Base-by-base conservation (phyloP, 2,797 vertebrate species). In the Acanthurus tractus region DNA sequence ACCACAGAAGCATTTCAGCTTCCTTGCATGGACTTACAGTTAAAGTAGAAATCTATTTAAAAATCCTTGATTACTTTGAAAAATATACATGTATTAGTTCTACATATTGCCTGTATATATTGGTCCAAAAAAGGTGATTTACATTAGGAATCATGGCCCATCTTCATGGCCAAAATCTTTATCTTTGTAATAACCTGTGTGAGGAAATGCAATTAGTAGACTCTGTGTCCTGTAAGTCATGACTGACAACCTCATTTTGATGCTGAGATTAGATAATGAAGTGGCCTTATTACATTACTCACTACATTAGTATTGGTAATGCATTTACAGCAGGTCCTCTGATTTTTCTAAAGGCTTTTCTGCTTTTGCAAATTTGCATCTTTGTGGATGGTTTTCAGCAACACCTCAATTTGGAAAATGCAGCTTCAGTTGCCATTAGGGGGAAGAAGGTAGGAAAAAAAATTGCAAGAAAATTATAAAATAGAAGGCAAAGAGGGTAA, bases 161-260 rank as follows among this genome's bases (percentile, higher is more conserved):
- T 83, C 46, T 55, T 58, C 56, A 57, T 23, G 34, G 25, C 29
- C 68, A 63, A 65, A 74, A 61, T 78, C 53, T 58, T 62, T 70
- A 70, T 82, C 57, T 71, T 25, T 63, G 54, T 78, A 76, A 77
- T 75, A 65, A 78, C 77, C 75, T 75, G 71, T 25, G 49, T 52
- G 15, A 81, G 64, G 63, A 84, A 82, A 79, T 70, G 46, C 50
- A 71, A 67, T 81, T 73, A 78, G 53, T 73, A 25, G 36, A 49
- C n/a, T 78, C 40, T 29, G 18, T 58, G 10, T 70, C 20, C 56
- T 73, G 42, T 22, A 46, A 59, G 36, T 74, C 61, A 78, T 50
- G 42, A 62, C 75, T 72, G 78, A 77, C 82, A 72, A 66, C 61
- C 56, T 79, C 45, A 82, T 80, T 78, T 80, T 72, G 34, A 64